Evolutionary conservation across 1,140 invertebrate genomes (phyloP), one percentile per base, ranked within the genome.

Genomic region (Drosophila serrata): DNA sequence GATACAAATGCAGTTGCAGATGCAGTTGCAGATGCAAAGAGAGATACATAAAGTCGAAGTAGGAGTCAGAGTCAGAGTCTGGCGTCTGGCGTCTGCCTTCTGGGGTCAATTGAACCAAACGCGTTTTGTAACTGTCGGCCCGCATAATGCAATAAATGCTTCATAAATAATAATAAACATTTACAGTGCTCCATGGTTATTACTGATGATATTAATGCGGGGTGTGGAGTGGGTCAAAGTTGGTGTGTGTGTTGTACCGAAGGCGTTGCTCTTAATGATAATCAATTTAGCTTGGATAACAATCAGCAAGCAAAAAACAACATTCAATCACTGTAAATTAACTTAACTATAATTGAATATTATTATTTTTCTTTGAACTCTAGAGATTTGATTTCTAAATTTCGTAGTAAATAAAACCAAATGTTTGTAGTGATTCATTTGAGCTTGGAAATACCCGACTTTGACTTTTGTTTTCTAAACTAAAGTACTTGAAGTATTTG

Each of bases 111-210:
- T 87, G 80, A 84, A 51, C 61, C 67, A 74, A 82, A 87, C 76
- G 73, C 84, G 80, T 88, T 88, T 87, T 76, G 67, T 88, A 80
- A 88, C 59, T 37, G 43, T 53, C 53, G 48, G 40, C 84, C 84
- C 84, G 85, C 81, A 88, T 88, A 88, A 84, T 88, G 80, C 72
- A 86, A 87, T 82, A 70, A 86, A 86, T 79, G 46, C 76, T 88
- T 88, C 82, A 90, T 84, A 78, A 90, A 68, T 81, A 78, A 57
- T 88, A 88, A 90, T 90, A 78, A 90, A 68, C 84, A 78, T 63
- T 88, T 77, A 82, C 84, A 80, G 57, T 31, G 35, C 42, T 29
- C 51, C 39, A 13, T 39, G 37, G 60, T 48, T 39, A 45, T 24
- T 2, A 56, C 27, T 39, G 40, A 59, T 33, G 31, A 58, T 57